Conservation (phyloP, 2,888 invertebrate species). For the Cheiracanthium punctorium region DNA sequence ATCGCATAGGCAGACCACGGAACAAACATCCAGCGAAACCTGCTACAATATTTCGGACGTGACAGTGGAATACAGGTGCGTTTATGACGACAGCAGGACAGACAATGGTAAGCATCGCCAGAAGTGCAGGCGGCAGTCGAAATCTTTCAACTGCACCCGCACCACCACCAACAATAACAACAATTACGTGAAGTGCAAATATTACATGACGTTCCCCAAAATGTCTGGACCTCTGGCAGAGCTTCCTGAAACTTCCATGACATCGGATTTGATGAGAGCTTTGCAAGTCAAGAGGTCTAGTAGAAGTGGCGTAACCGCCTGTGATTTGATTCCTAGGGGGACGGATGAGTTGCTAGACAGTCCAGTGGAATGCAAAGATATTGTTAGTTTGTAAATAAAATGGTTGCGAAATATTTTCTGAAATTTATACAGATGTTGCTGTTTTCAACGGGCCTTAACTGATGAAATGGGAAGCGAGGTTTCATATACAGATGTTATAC, state of each 20-base stretch:
- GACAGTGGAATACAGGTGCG: neutral
- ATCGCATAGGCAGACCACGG: neutral
- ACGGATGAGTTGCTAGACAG: conserved; percentile 40
- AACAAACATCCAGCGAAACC: neutral
- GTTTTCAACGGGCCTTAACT: too few species aligned
- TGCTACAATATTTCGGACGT: neutral
- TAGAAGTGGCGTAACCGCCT: neutral
- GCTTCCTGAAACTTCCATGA: neutral
- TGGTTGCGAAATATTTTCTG: too few species aligned
- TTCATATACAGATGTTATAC: too few species aligned
- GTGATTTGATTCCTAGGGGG: conserved; percentile 41
- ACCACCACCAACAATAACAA: neutral
- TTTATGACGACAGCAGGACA: neutral
- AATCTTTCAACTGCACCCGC: conserved; percentile 38
- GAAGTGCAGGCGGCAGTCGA: conserved; percentile 25
- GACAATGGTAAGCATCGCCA: too few species aligned
- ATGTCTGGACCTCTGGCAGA: neutral
- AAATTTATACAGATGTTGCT: too few species aligned
- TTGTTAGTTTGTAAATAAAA: conserved; percentile 55
- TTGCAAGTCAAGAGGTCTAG: conserved; percentile 26
- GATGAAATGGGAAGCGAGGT: too few species aligned
- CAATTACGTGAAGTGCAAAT: neutral
- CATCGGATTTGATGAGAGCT: conserved; percentile 43
- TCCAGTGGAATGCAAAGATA: conserved; percentile 20
- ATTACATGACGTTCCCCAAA: conserved; percentile 54